phyloP scores from a whole-genome alignment of 2,888 invertebrate genomes.

The Odontomyia ornata region DNA sequence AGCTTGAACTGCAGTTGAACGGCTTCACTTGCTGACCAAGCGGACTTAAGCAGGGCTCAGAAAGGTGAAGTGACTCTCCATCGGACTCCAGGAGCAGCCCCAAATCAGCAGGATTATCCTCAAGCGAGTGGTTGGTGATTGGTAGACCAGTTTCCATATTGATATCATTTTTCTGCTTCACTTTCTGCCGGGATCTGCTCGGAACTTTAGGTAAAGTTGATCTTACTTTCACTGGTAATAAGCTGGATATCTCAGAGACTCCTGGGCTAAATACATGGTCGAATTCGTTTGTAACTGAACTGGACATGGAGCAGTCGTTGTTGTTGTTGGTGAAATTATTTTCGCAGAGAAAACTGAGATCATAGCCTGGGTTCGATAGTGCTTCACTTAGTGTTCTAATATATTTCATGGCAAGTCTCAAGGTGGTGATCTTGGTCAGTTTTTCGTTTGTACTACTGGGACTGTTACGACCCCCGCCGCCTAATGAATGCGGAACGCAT shows the following conservation, averaged over 20 bases:
- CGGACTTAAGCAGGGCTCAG: slow-evolving; percentile 60
- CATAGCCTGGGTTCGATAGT: slow-evolving; percentile 65
- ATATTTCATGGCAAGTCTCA: slow-evolving; percentile 87
- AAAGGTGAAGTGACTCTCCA: slow-evolving; percentile 67
- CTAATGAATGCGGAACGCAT: slow-evolving; percentile 72
- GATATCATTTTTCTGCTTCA: slow-evolving; percentile 2
- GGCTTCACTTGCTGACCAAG: slow-evolving; percentile 49
- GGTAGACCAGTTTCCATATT: slow-evolving; percentile 4
- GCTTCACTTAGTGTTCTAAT: slow-evolving; percentile 79
- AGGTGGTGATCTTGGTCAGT: slow-evolving; percentile 88
- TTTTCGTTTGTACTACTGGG: slow-evolving; percentile 73
- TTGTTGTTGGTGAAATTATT: slow-evolving; percentile 23
- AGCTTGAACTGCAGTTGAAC: slow-evolving; percentile 46
- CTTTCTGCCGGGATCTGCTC: slow-evolving; percentile 23
- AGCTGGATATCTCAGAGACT: background rate
- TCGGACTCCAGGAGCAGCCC: slow-evolving; percentile 69
- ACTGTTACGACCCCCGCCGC: slow-evolving; percentile 51
- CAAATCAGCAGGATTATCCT: slow-evolving; percentile 57
- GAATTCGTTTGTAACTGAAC: background rate
- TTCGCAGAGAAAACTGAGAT: slow-evolving; percentile 51
- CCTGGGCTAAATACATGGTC: slow-evolving; percentile 9
- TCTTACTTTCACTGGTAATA: background rate
- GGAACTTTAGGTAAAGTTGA: background rate
- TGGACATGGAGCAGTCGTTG: slow-evolving; percentile 1
- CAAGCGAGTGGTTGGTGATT: slow-evolving; percentile 52